These are phyloP conservation scores for Leptonema lineaticorne DNA, from an alignment of 1,140 invertebrate genomes.

Conservation along the genomic window DNA sequence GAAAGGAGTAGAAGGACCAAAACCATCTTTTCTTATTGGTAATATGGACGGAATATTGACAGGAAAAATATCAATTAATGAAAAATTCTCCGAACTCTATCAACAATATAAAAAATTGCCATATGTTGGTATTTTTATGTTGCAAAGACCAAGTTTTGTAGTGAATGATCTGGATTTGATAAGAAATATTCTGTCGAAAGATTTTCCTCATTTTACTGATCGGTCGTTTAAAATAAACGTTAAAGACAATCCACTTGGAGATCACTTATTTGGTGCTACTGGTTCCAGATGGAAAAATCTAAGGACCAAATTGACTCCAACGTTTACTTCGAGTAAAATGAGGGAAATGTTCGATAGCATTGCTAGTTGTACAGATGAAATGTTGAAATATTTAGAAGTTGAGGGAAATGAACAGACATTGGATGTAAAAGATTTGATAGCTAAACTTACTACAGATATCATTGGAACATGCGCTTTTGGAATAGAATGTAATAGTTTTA, in stretches of 20 bases:
- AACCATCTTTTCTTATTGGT: slow-evolving; percentile 47
- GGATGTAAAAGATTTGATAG: slow-evolving; percentile 44
- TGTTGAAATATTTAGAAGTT: slow-evolving; percentile 18
- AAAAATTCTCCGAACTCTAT: slow-evolving; percentile 48
- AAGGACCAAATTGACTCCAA: slow-evolving; percentile 54
- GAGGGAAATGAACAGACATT: slow-evolving; percentile 31
- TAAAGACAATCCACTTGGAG: slow-evolving; percentile 54
- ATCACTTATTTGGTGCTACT: slow-evolving; percentile 54
- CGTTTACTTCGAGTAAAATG: slow-evolving; percentile 57
- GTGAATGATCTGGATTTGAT: slow-evolving; percentile 45
- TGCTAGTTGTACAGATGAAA: slow-evolving; percentile 14
- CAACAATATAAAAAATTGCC: slow-evolving; percentile 48
- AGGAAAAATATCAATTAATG: slow-evolving; percentile 45
- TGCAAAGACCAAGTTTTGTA: slow-evolving; percentile 50
- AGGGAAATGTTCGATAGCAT: slow-evolving; percentile 51
- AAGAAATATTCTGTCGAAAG: slow-evolving; percentile 60
- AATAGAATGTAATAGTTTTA: slow-evolving; percentile 44
- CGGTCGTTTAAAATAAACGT: slow-evolving; percentile 51
- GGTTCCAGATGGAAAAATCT: slow-evolving; percentile 58
- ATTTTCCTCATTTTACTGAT: slow-evolving; percentile 56
- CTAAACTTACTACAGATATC: slow-evolving; percentile 43
- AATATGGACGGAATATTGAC: slow-evolving; percentile 51
- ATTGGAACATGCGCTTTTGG: slow-evolving; percentile 48
- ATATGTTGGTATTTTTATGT: slow-evolving; percentile 46
- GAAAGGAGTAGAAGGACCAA: slow-evolving; percentile 22